Percentiles rank a stretch among this genome's conserved stretches.
These are phyloP conservation scores for Dicrostonyx torquatus DNA, from an alignment of 2,797 vertebrate genomes.

Conservation along the genomic window DNA sequence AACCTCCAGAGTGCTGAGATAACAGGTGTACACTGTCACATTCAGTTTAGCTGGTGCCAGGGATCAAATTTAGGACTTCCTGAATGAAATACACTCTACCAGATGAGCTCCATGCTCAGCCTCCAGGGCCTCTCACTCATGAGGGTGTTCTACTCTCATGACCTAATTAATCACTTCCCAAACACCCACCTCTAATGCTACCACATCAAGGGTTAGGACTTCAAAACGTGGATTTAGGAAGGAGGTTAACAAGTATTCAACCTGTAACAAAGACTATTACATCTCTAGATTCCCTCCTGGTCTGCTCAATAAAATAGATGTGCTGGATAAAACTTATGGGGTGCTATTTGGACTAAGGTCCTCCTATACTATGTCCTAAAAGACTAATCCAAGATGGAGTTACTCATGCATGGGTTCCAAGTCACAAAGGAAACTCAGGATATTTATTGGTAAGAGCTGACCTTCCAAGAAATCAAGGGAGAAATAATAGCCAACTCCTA, in stretches of 20 bases:
- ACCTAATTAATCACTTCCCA: not conserved
- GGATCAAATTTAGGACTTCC: not conserved
- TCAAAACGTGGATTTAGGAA: not conserved
- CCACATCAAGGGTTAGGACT: not conserved
- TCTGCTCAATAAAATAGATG: not conserved
- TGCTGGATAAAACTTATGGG: slow-evolving; percentile 10
- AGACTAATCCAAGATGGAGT: slow-evolving; percentile 25
- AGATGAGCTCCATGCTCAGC: not conserved
- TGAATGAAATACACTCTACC: not conserved
- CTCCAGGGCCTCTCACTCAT: not conserved
- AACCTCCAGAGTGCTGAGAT: not conserved
- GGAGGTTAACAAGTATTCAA: not conserved
- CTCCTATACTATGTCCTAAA: not conserved
- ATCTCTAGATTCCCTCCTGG: not conserved
- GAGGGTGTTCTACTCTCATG: not conserved
- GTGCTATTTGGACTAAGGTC: not conserved
- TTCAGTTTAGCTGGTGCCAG: not conserved
- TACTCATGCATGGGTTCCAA: not conserved
- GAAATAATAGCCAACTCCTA: not conserved
- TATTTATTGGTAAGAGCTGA: not conserved
- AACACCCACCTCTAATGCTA: not conserved
- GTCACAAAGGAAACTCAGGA: not conserved
- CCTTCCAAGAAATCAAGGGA: not conserved
- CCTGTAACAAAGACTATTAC: slow-evolving; percentile 12
- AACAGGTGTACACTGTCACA: not conserved